Evolutionary conservation across 2,113 vertebrate genomes (phyloP).

Genomic region (Amphilophus citrinellus): DNA sequence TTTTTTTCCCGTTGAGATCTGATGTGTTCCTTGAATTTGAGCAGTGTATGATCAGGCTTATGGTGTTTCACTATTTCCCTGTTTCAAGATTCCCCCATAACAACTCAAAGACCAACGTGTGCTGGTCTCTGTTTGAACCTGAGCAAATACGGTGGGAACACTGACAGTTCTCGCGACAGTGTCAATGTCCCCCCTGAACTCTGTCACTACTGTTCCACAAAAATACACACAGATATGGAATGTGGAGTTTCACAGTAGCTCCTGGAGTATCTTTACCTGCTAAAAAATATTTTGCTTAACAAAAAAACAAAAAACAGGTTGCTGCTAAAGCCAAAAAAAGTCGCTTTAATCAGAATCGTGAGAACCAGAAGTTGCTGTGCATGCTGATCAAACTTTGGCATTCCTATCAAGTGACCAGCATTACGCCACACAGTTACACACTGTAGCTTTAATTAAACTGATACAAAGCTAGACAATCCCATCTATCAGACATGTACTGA

Average conservation of each 20-base stretch:
- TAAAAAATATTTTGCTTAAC: too few species aligned
- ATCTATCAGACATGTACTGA: background rate
- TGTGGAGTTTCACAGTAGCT: fast-evolving
- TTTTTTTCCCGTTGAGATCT: too few species aligned
- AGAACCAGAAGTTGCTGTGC: background rate
- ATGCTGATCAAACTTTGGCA: background rate
- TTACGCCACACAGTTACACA: background rate
- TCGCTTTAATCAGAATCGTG: background rate
- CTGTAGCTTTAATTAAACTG: background rate
- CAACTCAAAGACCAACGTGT: background rate
- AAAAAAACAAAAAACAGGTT: too few species aligned
- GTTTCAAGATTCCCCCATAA: background rate
- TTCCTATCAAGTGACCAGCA: background rate
- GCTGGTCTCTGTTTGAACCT: background rate
- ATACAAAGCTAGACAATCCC: background rate
- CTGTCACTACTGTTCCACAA: background rate
- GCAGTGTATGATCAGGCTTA: too few species aligned
- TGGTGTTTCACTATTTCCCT: too few species aligned
- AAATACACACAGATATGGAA: background rate
- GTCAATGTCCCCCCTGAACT: background rate
- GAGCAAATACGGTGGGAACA: background rate
- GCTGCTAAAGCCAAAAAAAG: background rate
- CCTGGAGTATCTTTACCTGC: background rate
- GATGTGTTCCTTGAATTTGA: too few species aligned
- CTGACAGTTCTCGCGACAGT: background rate